These are phyloP conservation scores for Drosophila mettleri DNA, from an alignment of 2,888 invertebrate genomes.

Conservation along the genomic window DNA sequence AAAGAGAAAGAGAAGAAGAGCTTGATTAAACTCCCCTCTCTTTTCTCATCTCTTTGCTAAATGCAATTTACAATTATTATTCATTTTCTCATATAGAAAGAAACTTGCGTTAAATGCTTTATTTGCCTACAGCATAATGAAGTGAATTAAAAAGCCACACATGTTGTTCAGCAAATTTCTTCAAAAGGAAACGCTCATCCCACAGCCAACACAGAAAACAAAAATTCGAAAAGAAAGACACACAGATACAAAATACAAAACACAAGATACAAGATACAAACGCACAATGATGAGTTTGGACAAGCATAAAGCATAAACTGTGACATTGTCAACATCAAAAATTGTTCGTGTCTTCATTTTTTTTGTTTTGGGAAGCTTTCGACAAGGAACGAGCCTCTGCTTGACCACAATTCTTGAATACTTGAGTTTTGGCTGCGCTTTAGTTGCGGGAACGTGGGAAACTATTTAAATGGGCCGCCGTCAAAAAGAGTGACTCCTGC, in stretches of 20 bases:
- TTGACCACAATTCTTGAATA: constrained; percentile 39
- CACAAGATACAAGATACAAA: constrained; percentile 46
- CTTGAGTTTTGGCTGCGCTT: constrained; percentile 50
- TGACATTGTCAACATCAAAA: constrained; percentile 58
- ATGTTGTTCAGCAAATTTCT: constrained; percentile 66
- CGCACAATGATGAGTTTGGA: constrained; percentile 40
- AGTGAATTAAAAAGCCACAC: constrained; percentile 80
- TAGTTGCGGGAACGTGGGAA: constrained; percentile 78
- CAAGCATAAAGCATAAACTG: constrained; percentile 44
- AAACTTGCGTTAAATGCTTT: constrained; percentile 30
- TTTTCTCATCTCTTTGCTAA: neutral
- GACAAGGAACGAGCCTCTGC: constrained; percentile 14
- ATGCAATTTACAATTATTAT: neutral
- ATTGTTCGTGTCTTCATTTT: constrained; percentile 7
- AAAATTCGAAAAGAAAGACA: constrained; percentile 8
- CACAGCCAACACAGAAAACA: constrained; percentile 1
- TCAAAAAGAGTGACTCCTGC: constrained; percentile 50
- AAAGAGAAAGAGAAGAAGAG: neutral
- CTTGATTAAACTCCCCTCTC: too few relatives aligned
- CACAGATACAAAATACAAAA: constrained; percentile 40
- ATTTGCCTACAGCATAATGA: constrained; percentile 59
- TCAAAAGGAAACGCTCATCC: constrained; percentile 30
- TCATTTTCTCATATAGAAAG: neutral
- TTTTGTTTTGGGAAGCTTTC: constrained; percentile 17
- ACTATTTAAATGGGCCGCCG: constrained; percentile 68